Evolutionary conservation across 2,888 invertebrate genomes (phyloP).

Genomic region (Formica aserva): DNA sequence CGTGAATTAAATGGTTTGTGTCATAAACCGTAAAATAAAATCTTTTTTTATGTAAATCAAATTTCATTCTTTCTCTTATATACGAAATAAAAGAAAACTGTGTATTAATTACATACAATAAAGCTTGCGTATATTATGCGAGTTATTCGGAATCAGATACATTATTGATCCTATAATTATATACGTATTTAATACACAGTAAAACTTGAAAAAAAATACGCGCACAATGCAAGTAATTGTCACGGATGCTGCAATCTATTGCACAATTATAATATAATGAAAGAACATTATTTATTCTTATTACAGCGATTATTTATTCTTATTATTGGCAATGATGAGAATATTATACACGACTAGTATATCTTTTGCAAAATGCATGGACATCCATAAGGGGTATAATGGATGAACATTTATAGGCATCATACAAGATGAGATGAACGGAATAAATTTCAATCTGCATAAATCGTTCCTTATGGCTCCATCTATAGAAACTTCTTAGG

Average conservation of each 20-base stretch:
- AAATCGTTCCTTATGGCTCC: constrained; percentile 3
- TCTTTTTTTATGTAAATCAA: constrained; percentile 1
- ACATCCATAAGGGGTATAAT: neutral
- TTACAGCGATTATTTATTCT: neutral
- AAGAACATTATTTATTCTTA: constrained; percentile 29
- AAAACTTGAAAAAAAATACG: neutral
- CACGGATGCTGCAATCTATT: neutral
- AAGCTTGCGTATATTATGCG: constrained; percentile 2
- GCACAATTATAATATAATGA: constrained; percentile 20
- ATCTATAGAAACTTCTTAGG: constrained; percentile 20
- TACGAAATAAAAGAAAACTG: neutral
- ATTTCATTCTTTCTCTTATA: neutral
- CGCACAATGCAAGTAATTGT: constrained; percentile 12
- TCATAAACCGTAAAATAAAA: neutral
- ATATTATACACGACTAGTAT: neutral
- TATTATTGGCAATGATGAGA: neutral
- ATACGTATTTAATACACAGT: neutral
- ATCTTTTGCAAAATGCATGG: neutral
- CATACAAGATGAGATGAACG: neutral
- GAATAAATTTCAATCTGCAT: neutral
- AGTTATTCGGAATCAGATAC: neutral
- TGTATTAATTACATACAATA: neutral
- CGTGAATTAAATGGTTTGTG: neutral
- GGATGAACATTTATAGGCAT: neutral
- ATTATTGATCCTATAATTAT: neutral